These are phyloP conservation scores for Lithophane ornitopus DNA, from an alignment of 2,888 invertebrate species.

Conservation along the genomic window DNA sequence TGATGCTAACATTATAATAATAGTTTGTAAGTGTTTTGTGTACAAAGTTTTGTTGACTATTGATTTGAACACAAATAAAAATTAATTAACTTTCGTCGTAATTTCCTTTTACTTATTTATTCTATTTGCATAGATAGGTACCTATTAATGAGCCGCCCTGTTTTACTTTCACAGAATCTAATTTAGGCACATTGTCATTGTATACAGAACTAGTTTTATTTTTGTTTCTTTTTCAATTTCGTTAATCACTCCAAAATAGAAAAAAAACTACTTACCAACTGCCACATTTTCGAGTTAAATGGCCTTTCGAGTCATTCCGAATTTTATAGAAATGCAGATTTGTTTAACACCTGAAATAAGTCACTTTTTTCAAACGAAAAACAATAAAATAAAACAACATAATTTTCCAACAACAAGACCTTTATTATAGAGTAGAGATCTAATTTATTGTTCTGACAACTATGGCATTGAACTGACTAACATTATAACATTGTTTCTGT, in stretches of 20 bases:
- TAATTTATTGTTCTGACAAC: conserved; percentile 39
- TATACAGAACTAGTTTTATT: background rate
- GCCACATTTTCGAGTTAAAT: background rate
- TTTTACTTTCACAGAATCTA: conserved; percentile 15
- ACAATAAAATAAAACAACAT: conserved; percentile 17
- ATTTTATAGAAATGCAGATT: background rate
- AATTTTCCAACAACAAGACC: conserved; percentile 46
- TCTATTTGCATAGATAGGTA: background rate
- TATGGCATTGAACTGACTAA: conserved; percentile 40
- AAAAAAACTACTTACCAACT: background rate
- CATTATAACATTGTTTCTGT: conserved; percentile 28
- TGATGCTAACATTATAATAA: conserved; percentile 67
- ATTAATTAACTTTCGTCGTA: conserved; percentile 43
- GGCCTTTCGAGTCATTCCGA: background rate
- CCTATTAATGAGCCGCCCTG: background rate
- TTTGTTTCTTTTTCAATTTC: background rate
- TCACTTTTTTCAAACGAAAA: background rate
- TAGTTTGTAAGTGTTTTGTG: conserved; percentile 73
- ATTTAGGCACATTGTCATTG: background rate
- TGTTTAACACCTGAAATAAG: background rate
- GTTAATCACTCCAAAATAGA: background rate
- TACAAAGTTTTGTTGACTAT: conserved; percentile 80
- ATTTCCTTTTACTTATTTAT: conserved; percentile 21
- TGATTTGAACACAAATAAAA: conserved; percentile 69
- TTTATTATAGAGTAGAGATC: conserved; percentile 40